phyloP scores from a whole-genome alignment of 2,797 vertebrate genomes.

The Columba guinea region DNA sequence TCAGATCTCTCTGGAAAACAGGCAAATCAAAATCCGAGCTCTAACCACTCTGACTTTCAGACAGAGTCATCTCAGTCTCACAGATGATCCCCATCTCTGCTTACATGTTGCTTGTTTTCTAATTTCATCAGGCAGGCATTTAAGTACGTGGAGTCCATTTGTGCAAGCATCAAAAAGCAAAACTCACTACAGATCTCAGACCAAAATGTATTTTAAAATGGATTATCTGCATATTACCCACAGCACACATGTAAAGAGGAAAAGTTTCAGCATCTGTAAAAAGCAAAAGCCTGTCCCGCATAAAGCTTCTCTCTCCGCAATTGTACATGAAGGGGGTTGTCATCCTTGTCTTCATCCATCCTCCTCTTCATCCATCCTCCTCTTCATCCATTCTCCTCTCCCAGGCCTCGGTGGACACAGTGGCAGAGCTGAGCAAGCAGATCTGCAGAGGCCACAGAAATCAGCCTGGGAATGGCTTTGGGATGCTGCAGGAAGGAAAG shows the following conservation, averaged over 20 bases:
- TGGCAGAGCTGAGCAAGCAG: not conserved
- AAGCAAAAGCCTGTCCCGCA: not conserved
- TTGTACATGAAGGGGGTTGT: not conserved
- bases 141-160: not conserved
- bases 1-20: not conserved
- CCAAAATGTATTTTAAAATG: not conserved
- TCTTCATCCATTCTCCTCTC: no score
- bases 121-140: not conserved
- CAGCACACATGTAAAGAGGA: rapidly evolving
- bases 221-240: not conserved
- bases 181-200: not conserved
- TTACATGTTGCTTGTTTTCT: rapidly evolving
- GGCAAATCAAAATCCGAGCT: not conserved
- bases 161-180: not conserved
- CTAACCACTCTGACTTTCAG: not conserved
- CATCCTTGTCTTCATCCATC: not conserved
- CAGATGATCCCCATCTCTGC: not conserved
- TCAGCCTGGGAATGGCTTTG: not conserved
- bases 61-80: not conserved
- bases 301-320: not conserved
- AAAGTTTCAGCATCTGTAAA: not conserved
- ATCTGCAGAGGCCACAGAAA: not conserved
- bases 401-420: not conserved
- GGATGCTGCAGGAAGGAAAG: not conserved
- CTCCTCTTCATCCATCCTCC: no score